Conservation (phyloP, 2,113 vertebrate species). For the Cryptotis parvus region DNA sequence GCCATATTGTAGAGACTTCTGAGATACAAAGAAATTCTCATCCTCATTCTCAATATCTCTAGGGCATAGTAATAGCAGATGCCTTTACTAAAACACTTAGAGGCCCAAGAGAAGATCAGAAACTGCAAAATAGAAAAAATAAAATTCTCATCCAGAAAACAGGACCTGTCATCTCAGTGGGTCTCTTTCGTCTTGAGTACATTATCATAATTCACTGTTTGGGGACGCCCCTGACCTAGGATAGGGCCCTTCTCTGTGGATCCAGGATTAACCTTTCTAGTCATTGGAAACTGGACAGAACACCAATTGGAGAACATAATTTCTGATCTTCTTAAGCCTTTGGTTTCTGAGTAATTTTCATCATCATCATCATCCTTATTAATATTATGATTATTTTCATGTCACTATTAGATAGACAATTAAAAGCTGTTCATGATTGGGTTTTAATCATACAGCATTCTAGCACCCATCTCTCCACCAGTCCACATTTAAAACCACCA, state of each 20-base stretch:
- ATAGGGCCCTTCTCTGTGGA: neutral
- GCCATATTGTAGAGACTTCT: neutral
- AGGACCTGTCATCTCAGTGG: neutral
- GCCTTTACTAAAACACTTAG: neutral
- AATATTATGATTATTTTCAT: too few relatives aligned
- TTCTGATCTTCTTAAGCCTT: neutral
- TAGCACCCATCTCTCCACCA: too few relatives aligned
- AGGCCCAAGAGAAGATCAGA: neutral
- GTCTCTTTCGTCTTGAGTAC: neutral
- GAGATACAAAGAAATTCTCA: neutral
- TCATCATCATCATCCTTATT: too few relatives aligned
- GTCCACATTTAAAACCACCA: too few relatives aligned
- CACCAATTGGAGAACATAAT: neutral
- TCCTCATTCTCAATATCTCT: neutral
- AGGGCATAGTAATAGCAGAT: neutral
- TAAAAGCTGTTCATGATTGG: too few relatives aligned
- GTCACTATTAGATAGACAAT: too few relatives aligned
- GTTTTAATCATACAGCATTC: too few relatives aligned
- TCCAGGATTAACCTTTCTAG: neutral
- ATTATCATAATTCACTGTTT: neutral
- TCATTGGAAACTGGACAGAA: neutral
- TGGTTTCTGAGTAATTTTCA: neutral
- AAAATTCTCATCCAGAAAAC: neutral
- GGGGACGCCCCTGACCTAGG: neutral
- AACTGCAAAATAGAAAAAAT: neutral